Conservation (phyloP, 2,888 invertebrate species). For the Hartigia nigra region DNA sequence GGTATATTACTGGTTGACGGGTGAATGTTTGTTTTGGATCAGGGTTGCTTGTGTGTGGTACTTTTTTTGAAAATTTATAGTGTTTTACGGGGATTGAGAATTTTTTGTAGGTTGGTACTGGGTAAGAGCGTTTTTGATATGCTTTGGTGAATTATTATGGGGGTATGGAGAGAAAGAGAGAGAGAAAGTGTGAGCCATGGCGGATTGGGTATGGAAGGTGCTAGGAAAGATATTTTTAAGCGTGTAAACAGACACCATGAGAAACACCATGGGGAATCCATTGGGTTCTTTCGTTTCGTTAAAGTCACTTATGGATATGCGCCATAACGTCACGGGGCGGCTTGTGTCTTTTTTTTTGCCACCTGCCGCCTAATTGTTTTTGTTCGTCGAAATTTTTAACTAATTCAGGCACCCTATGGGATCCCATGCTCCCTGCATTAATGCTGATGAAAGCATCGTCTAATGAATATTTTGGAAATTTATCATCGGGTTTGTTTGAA, state of each 20-base stretch:
- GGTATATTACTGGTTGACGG: not conserved
- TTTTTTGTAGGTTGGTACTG: not conserved
- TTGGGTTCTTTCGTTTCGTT: not conserved
- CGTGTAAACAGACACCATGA: not conserved
- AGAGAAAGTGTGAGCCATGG: not conserved
- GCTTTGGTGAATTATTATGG: not conserved
- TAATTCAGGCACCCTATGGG: conserved; percentile 5
- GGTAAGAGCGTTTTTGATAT: not conserved
- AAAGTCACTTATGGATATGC: not conserved
- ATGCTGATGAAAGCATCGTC: conserved; percentile 19
- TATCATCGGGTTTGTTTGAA: conserved; percentile 22
- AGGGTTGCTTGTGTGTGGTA: not conserved
- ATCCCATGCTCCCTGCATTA: not conserved
- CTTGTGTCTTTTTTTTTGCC: not conserved
- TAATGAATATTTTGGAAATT: conserved; percentile 25
- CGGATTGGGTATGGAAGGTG: not conserved
- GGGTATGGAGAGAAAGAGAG: not conserved
- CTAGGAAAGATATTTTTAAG: not conserved
- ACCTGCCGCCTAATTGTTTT: conserved; percentile 10
- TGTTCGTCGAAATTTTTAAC: not conserved
- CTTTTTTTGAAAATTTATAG: not conserved
- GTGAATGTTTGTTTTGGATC: conserved; percentile 25
- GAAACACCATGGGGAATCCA: not conserved
- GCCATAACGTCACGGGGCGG: not conserved
- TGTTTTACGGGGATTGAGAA: not conserved